phyloP scores from a whole-genome alignment of 2,113 vertebrate genomes.

The Laticauda laticaudata region DNA sequence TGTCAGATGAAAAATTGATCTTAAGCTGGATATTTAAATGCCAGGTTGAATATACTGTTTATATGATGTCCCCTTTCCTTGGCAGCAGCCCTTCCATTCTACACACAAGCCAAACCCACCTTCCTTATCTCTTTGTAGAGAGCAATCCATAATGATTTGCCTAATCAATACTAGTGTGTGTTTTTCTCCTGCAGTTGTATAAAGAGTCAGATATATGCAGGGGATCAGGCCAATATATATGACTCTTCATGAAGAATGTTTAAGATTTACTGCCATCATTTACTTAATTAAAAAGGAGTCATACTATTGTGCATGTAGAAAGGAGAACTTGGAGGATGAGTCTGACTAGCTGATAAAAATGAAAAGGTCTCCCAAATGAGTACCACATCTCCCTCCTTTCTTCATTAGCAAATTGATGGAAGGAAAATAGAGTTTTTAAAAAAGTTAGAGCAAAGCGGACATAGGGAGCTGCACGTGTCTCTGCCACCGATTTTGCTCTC shows the following conservation, averaged over 20 bases:
- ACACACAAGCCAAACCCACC: no score
- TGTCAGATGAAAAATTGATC: not conserved
- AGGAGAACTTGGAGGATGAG: not conserved
- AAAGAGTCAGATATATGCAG: not conserved
- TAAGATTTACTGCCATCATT: not conserved
- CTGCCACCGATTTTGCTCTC: not conserved
- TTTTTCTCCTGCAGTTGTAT: conserved; percentile 18
- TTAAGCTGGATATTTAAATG: not conserved
- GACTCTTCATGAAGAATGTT: not conserved
- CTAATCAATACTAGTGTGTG: conserved; percentile 45
- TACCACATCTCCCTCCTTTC: not conserved
- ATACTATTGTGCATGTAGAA: not conserved
- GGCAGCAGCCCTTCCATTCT: not conserved
- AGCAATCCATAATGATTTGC: conserved; percentile 31
- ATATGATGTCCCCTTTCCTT: not conserved
- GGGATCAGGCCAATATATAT: conserved; percentile 6
- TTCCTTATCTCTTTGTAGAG: conserved; percentile 8
- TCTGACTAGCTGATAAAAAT: not conserved
- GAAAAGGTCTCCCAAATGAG: no score
- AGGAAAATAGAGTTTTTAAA: not conserved
- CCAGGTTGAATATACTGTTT: not conserved
- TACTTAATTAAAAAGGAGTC: not conserved
- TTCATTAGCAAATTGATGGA: not conserved
- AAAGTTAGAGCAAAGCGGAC: no score
- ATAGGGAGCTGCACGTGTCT: not conserved